Percentiles rank a stretch among this genome's conserved stretches.
These are phyloP conservation scores for Ochropleura plecta DNA, from an alignment of 2,888 invertebrate genomes.

Conservation along the genomic window DNA sequence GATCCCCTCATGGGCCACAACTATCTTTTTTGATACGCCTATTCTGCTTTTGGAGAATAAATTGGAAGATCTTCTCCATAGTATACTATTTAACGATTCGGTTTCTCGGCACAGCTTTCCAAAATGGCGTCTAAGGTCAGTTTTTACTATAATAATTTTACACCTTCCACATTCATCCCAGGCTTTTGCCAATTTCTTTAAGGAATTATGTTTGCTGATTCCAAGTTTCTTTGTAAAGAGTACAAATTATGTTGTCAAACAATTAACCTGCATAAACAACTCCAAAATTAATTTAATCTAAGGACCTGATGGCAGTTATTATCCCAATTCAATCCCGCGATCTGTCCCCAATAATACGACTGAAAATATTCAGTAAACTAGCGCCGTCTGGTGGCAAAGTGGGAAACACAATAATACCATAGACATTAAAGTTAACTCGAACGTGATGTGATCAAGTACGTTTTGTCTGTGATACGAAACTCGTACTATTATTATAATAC, in stretches of 20 bases:
- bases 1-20: conserved; percentile 58
- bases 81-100: background rate
- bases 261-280: background rate
- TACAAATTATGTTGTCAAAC: background rate
- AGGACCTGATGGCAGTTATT: background rate
- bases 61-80: background rate
- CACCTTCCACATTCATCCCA: background rate
- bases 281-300: background rate
- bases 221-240: background rate
- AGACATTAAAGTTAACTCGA: background rate
- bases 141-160: background rate
- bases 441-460: background rate
- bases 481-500: background rate
- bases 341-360: background rate
- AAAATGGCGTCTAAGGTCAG: background rate
- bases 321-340: background rate
- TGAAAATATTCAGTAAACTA: background rate
- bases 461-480: background rate
- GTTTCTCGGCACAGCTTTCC: background rate
- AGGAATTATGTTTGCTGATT: background rate
- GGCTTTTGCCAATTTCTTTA: background rate
- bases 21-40: background rate
- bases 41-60: background rate
- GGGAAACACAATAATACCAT: background rate
- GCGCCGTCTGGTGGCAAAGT: background rate